Conservation (phyloP, 2,113 vertebrate species). For the Chiloscyllium plagiosum region DNA sequence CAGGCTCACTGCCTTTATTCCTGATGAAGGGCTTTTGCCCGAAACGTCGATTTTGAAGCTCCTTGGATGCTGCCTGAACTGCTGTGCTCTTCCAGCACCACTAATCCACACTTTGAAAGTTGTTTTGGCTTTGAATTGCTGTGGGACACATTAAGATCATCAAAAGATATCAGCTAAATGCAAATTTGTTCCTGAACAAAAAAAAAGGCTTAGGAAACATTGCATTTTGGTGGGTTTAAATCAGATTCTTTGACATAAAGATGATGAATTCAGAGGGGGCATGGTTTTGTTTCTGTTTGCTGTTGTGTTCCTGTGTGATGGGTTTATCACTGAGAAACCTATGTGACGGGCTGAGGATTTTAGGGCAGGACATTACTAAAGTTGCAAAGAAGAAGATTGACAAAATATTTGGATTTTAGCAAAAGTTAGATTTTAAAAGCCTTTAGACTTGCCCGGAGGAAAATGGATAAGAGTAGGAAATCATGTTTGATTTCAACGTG, state of each 20-base stretch:
- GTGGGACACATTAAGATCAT: background rate
- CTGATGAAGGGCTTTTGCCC: too few species aligned
- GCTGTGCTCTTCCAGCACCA: too few species aligned
- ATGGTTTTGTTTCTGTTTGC: background rate
- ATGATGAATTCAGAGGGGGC: background rate
- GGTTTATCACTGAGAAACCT: background rate
- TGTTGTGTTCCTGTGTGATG: background rate
- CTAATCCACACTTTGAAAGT: background rate
- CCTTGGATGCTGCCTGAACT: too few species aligned
- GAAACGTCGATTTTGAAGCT: too few species aligned
- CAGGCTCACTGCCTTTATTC: too few species aligned
- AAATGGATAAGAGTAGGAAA: background rate
- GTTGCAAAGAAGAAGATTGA: background rate
- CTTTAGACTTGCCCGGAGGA: background rate
- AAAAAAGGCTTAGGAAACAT: background rate
- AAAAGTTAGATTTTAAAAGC: background rate
- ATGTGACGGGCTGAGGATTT: background rate
- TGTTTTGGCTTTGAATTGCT: background rate
- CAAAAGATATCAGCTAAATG: background rate
- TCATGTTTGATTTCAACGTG: background rate
- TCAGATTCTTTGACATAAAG: background rate
- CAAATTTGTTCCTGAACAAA: background rate
- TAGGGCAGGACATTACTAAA: background rate
- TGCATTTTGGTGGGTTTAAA: background rate
- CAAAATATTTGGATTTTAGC: background rate